Conservation (phyloP, 2,888 invertebrate genomes). For the Phyto melanocephala region DNA sequence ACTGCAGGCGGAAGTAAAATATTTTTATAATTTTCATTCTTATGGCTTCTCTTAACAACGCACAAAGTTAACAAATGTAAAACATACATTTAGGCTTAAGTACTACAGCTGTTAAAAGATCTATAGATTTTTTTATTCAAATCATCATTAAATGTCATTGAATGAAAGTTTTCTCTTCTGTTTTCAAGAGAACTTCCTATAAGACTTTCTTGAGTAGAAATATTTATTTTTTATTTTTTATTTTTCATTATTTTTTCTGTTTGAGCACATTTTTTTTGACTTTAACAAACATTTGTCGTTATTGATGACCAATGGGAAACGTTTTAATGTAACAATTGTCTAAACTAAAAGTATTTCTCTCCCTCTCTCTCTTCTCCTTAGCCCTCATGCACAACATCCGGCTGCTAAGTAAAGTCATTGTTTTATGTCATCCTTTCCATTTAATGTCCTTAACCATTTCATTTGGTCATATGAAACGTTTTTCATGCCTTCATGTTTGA, state of each 20-base stretch:
- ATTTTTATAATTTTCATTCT: no score
- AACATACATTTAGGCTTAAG: no score
- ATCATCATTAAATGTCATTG: conserved; percentile 12
- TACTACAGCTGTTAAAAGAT: no score
- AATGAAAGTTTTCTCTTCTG: neutral
- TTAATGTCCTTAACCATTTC: conserved; percentile 54
- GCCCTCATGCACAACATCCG: neutral
- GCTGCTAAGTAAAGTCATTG: conserved; percentile 30
- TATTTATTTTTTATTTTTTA: neutral
- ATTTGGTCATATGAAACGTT: conserved; percentile 49
- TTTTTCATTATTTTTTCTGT: neutral
- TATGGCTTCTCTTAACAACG: no score
- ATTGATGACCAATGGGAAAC: conserved; percentile 61
- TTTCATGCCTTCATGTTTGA: conserved; percentile 43
- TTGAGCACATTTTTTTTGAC: conserved; percentile 6
- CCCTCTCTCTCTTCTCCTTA: neutral
- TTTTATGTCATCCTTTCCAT: conserved; percentile 44
- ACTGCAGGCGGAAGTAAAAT: no score
- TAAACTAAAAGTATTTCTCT: conserved; percentile 45
- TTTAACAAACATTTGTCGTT: conserved; percentile 52
- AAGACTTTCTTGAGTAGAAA: conserved; percentile 19
- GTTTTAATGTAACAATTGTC: conserved; percentile 61
- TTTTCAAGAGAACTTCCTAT: conserved; percentile 23
- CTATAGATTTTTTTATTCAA: conserved; percentile 14
- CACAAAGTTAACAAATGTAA: no score